Percentiles rank a stretch among this genome's conserved stretches.
Conservation (phyloP, 2,113 vertebrate species). For the Atherinomorus stipes region DNA sequence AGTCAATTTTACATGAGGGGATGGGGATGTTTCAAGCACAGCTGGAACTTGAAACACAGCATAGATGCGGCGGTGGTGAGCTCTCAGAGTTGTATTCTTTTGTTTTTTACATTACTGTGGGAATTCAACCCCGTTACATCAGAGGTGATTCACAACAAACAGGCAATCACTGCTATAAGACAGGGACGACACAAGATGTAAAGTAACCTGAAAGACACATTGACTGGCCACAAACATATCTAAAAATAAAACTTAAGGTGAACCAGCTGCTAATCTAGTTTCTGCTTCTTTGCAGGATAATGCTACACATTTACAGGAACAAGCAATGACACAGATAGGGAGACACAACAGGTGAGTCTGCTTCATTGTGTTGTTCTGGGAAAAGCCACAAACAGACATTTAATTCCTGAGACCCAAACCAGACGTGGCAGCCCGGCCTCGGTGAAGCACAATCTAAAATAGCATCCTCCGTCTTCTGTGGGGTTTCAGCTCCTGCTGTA, state of each 20-base stretch:
- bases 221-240: no score
- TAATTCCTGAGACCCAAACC: conserved; percentile 8
- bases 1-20: no score
- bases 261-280: no score
- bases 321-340: background rate
- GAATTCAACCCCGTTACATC: no score
- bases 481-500: conserved; percentile 41
- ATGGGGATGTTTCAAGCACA: no score
- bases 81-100: no score
- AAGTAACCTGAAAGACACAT: background rate
- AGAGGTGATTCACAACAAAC: no score
- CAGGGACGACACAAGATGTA: no score
- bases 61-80: no score
- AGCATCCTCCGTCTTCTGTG: conserved; percentile 27
- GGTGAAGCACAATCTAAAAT: conserved; percentile 33
- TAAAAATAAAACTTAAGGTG: background rate
- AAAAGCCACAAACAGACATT: background rate
- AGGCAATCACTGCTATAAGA: no score
- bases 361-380: background rate
- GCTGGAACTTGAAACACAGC: no score
- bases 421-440: conserved; percentile 26
- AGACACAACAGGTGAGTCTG: background rate
- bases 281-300: background rate
- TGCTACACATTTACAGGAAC: background rate
- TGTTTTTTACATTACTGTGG: no score